Percentiles rank a stretch among this genome's conserved stretches.
These are phyloP conservation scores for Actenoides hombroni DNA, from an alignment of 2,113 vertebrate species.

Conservation along the genomic window DNA sequence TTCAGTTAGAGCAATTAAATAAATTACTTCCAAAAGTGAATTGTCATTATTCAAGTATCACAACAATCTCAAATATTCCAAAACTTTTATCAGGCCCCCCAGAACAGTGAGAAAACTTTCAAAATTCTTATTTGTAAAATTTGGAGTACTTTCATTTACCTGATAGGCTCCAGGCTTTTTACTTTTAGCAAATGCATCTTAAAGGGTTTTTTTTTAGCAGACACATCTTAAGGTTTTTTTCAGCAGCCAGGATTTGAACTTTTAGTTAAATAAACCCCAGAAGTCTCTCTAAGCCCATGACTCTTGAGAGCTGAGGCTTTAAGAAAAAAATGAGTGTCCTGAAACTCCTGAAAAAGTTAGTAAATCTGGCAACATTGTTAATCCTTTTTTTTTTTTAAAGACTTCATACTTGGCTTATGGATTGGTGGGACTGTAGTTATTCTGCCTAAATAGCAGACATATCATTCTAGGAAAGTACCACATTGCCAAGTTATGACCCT, in stretches of 20 bases:
- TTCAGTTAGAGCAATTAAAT: not conserved
- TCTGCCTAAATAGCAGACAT: not conserved
- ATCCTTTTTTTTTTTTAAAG: not conserved
- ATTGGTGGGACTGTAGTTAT: not conserved
- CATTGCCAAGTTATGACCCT: not conserved
- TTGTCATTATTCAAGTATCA: not conserved
- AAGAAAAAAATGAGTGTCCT: not conserved
- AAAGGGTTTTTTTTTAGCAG: not conserved
- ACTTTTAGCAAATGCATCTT: not conserved
- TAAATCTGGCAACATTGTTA: not conserved
- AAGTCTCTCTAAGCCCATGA: not conserved
- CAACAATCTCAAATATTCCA: not conserved
- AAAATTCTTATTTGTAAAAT: not conserved
- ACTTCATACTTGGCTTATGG: not conserved
- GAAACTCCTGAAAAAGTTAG: not conserved
- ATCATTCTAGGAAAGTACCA: not conserved
- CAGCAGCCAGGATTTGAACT: not conserved
- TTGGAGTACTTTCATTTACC: not conserved
- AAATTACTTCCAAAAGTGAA: conserved; percentile 7
- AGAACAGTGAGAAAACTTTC: not conserved
- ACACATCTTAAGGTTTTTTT: not conserved
- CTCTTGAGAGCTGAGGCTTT: not conserved
- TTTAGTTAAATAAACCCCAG: not conserved
- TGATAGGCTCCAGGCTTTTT: not conserved
- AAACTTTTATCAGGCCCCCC: not conserved